These are phyloP conservation scores for Eupithecia abbreviata DNA, from an alignment of 2,888 invertebrate genomes.

Conservation along the genomic window DNA sequence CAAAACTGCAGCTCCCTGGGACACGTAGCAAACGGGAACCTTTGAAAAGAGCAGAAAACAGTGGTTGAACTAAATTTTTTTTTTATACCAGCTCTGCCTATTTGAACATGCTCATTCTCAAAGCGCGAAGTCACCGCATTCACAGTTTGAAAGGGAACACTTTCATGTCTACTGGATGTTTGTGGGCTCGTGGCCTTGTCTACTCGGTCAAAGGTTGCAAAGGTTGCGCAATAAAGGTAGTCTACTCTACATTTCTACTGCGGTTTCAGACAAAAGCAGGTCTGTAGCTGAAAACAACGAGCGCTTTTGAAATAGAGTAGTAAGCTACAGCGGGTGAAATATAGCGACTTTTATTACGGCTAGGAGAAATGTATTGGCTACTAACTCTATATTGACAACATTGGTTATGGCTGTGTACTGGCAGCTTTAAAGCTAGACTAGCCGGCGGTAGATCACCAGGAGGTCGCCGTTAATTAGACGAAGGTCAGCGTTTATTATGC, in stretches of 20 bases:
- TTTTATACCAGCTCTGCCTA: constrained; percentile 51
- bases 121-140: constrained; percentile 67
- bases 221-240: constrained; percentile 46
- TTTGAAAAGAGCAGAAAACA: constrained; percentile 36
- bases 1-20: not conserved
- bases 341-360: constrained; percentile 29
- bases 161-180: constrained; percentile 54
- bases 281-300: constrained; percentile 10
- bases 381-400: constrained; percentile 27
- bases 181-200: constrained; percentile 63
- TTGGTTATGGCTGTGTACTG: constrained; percentile 8
- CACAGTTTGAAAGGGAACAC: constrained; percentile 65
- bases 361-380: constrained; percentile 24
- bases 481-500: not conserved
- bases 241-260: constrained; percentile 28
- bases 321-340: constrained; percentile 25
- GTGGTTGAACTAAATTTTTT: constrained; percentile 55
- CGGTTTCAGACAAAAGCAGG: constrained; percentile 24
- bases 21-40: constrained; percentile 6
- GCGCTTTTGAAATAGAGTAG: constrained; percentile 14
- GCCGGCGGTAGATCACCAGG: constrained; percentile 1
- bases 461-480: constrained; percentile 6
- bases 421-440: constrained; percentile 3
- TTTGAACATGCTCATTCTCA: constrained; percentile 50
- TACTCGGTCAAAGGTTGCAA: constrained; percentile 56